These are phyloP conservation scores for Cettia cetti DNA, from an alignment of 2,113 vertebrate species.

Conservation along the genomic window DNA sequence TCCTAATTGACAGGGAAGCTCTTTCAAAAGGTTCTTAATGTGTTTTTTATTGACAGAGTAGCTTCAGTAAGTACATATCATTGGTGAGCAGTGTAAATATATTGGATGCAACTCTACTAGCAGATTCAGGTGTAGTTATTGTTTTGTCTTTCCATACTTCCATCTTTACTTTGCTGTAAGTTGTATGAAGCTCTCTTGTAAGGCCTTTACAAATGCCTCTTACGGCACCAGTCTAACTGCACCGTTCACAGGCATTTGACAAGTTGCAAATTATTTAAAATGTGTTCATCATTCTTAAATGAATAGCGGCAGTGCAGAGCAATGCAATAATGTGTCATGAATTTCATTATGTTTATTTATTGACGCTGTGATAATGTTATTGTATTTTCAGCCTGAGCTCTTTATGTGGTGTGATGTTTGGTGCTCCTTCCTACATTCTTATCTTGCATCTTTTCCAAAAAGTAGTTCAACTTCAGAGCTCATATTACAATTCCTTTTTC, in stretches of 20 bases:
- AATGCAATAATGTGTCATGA: slow-evolving; percentile 66
- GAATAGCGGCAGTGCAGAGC: slow-evolving; percentile 55
- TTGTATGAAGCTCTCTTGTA: background rate
- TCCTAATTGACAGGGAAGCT: slow-evolving; percentile 71
- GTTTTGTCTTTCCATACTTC: background rate
- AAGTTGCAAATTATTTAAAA: slow-evolving; percentile 63
- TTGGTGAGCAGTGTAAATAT: slow-evolving; percentile 56
- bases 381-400: slow-evolving; percentile 46
- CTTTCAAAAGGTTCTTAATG: slow-evolving; percentile 70
- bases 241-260: slow-evolving; percentile 24
- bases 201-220: background rate
- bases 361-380: slow-evolving; percentile 41
- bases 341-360: slow-evolving; percentile 75
- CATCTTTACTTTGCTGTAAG: slow-evolving; percentile 8
- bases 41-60: slow-evolving; percentile 71
- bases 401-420: slow-evolving; percentile 19
- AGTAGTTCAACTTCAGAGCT: background rate
- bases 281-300: slow-evolving; percentile 57
- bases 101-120: background rate
- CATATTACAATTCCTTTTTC: background rate
- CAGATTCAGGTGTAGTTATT: slow-evolving; percentile 1
- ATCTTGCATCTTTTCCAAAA: slow-evolving; percentile 16
- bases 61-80: slow-evolving; percentile 44
- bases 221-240: background rate
- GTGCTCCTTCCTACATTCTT: background rate